A percentile compares a stretch with the other conserved stretches of the same genome.
phyloP scores from a whole-genome alignment of 1,140 invertebrate species.

The Stratiolaelaps scimitus region DNA sequence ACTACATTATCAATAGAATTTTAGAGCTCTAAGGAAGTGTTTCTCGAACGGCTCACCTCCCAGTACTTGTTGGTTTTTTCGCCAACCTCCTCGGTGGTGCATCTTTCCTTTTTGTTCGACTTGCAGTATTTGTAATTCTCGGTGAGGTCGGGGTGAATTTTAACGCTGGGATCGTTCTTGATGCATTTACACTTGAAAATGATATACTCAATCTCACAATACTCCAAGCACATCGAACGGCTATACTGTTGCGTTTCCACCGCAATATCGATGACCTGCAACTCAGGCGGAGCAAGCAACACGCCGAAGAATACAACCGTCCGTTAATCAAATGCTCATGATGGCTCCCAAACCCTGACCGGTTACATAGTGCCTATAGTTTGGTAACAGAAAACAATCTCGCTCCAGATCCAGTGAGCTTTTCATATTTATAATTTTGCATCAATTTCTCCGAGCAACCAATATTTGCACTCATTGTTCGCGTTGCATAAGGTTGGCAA shows the following conservation, averaged over 20 bases:
- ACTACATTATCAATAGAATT: too few species aligned
- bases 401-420: too few species aligned
- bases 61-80: background rate
- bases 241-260: background rate
- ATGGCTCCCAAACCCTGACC: too few species aligned
- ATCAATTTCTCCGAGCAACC: too few species aligned
- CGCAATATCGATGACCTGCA: background rate
- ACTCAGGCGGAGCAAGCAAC: background rate
- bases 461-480: too few species aligned
- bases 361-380: too few species aligned
- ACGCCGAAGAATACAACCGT: too few species aligned
- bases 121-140: conserved; percentile 26
- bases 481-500: too few species aligned
- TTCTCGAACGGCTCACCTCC: background rate
- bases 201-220: conserved; percentile 21
- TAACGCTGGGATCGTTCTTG: background rate
- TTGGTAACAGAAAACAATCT: too few species aligned
- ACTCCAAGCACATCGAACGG: conserved; percentile 3
- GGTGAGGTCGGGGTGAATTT: background rate
- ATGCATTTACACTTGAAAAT: conserved; percentile 21
- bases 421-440: too few species aligned
- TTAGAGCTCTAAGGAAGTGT: too few species aligned
- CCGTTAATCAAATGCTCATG: too few species aligned
- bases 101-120: background rate
- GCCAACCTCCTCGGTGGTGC: background rate